Evolutionary conservation across 2,113 vertebrate species (phyloP), one percentile per base, ranked within the genome.

Genomic region (Oreochromis aureus): DNA sequence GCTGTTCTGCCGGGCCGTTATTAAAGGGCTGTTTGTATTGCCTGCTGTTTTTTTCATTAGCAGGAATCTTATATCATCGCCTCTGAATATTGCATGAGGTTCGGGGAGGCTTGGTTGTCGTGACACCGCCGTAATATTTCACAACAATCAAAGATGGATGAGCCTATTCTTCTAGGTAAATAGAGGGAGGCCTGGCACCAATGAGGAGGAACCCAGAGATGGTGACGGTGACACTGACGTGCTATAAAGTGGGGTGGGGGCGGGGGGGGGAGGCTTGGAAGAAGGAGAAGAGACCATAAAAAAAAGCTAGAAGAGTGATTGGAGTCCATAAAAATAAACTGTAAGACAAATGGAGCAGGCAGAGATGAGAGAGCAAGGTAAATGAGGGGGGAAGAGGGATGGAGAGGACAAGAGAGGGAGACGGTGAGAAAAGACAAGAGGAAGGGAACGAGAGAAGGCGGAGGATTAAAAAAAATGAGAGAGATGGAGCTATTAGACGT

Each of bases 11-110:
- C 39, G 24, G 84, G 80, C 82, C 4, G 63, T 93, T 94, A 95
- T 95, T 94, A 94, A 93, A 96, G 89, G n/a, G 69, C 91, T 36
- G 91, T 94, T 95, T 96, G 94, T 93, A 86, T 94, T 91, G 91
- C 93, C 92, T 94, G 93, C 92, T 92, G 92, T 78, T 91, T 95
- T 92, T 94, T 95, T 94, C 92, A 94, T 96, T 94, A 95, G 92
- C 86, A 27, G 89, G 87, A 93, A 91, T 95, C 93, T 94, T 95
- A 94, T 95, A 95, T 96, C 95, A 92, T 92, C 55, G 48, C 89
- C 90, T 88, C 90, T 96, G 95, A 96, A 96, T 95, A 96, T 95
- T 95, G 94, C 94, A 95, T 94, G 94, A 95, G 93, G 92, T 90
- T 93, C 82, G 7, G 80, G 83, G 93, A 85, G 85, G 91, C 91